Evolutionary conservation across 2,113 vertebrate species (phyloP).

Genomic region (Perca schrenkii): DNA sequence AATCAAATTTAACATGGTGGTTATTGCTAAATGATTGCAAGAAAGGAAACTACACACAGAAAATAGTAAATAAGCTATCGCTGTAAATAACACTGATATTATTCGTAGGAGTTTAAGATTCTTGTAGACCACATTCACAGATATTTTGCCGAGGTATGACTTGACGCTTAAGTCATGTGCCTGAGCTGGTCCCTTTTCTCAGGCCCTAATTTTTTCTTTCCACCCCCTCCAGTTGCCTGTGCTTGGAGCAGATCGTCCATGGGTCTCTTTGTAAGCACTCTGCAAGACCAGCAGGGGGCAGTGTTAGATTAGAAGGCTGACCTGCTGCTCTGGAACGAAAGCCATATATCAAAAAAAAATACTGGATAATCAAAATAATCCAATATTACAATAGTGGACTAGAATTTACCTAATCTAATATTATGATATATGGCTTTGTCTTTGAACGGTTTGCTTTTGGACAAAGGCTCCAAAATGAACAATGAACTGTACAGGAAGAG

Average conservation of each 20-base stretch:
- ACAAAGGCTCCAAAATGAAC: neutral
- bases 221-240: neutral
- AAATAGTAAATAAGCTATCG: conserved; percentile 48
- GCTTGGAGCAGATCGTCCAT: neutral
- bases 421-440: conserved; percentile 33
- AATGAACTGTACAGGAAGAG: neutral
- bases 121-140: conserved; percentile 26
- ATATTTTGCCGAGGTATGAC: conserved; percentile 23
- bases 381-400: conserved; percentile 7
- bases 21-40: neutral
- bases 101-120: conserved; percentile 26
- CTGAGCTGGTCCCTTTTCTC: conserved; percentile 44
- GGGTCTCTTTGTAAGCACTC: conserved; percentile 6
- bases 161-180: conserved; percentile 45
- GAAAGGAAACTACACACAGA: conserved; percentile 22
- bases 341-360: conserved; percentile 21
- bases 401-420: conserved; percentile 7
- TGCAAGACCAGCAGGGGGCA: conserved; percentile 36
- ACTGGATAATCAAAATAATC: conserved; percentile 4
- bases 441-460: conserved; percentile 13
- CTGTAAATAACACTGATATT: conserved; percentile 54
- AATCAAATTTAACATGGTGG: neutral
- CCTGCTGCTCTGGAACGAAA: conserved; percentile 37
- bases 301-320: conserved; percentile 3
- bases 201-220: neutral